These are phyloP conservation scores for Catostylus mosaicus DNA, from an alignment of 30 jellyfish, hydroid and myxozoan genomes.

Conservation along the genomic window DNA sequence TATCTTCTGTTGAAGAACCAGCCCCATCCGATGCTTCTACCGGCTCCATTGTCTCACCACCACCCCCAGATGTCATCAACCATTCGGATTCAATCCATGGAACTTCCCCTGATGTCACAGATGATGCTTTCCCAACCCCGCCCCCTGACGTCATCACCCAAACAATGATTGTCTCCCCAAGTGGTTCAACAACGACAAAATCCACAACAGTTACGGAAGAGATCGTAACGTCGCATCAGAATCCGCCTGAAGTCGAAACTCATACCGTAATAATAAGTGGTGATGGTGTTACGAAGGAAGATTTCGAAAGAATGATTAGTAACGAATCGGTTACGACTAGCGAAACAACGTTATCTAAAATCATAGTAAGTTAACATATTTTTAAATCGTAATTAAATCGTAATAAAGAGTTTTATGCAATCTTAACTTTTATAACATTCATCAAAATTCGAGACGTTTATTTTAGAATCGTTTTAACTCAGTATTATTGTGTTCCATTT, in stretches of 20 bases:
- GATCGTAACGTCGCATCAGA: constrained; percentile 15
- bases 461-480: too few species aligned
- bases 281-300: constrained; percentile 37
- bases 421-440: too few species aligned
- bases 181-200: background rate
- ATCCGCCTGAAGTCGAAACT: constrained; percentile 63
- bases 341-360: constrained; percentile 60
- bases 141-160: constrained; percentile 68
- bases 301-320: constrained; percentile 42
- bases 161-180: constrained; percentile 23
- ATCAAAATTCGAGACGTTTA: too few species aligned
- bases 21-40: background rate
- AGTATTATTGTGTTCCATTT: too few species aligned
- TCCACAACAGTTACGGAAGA: constrained; percentile 37
- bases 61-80: constrained; percentile 74
- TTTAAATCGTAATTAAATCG: too few species aligned
- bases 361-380: constrained; percentile 24
- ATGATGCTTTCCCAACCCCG: constrained; percentile 57
- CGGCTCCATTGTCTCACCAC: constrained; percentile 19
- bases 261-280: constrained; percentile 42
- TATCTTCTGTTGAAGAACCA: constrained; percentile 34
- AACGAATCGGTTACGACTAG: constrained; percentile 42
- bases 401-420: too few species aligned
- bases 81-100: constrained; percentile 22
- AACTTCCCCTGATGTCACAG: constrained; percentile 23